phyloP scores from a whole-genome alignment of 2,888 invertebrate genomes.

The Phrixothrix hirtus region DNA sequence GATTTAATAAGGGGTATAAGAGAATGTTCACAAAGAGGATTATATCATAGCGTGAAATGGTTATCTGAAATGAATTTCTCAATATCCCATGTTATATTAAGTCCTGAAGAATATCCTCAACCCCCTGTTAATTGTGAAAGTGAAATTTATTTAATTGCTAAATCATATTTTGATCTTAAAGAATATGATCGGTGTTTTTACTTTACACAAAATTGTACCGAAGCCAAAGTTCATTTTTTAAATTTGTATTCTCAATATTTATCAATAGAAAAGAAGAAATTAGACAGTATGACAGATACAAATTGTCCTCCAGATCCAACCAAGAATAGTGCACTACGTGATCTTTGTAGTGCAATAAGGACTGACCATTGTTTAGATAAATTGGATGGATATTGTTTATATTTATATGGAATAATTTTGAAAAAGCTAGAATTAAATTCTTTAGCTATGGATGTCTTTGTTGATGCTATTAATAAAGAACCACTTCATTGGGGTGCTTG shows the following conservation, averaged over 20 bases:
- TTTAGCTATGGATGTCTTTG: constrained; percentile 77
- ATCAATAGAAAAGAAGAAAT: constrained; percentile 86
- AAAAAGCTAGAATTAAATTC: constrained; percentile 81
- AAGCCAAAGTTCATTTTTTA: constrained; percentile 77
- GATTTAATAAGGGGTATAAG: constrained; percentile 67
- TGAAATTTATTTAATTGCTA: constrained; percentile 77
- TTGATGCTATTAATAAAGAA: constrained; percentile 75
- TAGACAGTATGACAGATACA: constrained; percentile 74
- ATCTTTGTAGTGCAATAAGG: constrained; percentile 62
- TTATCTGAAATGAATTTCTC: constrained; percentile 82
- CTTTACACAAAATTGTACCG: constrained; percentile 72
- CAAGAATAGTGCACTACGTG: constrained; percentile 60
- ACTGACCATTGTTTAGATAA: constrained; percentile 63
- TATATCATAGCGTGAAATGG: constrained; percentile 85
- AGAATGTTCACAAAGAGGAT: constrained; percentile 79
- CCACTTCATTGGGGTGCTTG: constrained; percentile 96
- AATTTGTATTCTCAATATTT: constrained; percentile 85
- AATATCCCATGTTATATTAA: constrained; percentile 67
- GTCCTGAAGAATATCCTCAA: constrained; percentile 58
- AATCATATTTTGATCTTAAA: constrained; percentile 85
- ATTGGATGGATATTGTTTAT: constrained; percentile 85
- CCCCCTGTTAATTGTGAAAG: constrained; percentile 60
- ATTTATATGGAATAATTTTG: constrained; percentile 88
- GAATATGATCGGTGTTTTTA: constrained; percentile 89
- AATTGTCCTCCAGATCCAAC: constrained; percentile 63